Base-by-base conservation (phyloP, 1,140 invertebrate species). In the Nasonia vitripennis region DNA sequence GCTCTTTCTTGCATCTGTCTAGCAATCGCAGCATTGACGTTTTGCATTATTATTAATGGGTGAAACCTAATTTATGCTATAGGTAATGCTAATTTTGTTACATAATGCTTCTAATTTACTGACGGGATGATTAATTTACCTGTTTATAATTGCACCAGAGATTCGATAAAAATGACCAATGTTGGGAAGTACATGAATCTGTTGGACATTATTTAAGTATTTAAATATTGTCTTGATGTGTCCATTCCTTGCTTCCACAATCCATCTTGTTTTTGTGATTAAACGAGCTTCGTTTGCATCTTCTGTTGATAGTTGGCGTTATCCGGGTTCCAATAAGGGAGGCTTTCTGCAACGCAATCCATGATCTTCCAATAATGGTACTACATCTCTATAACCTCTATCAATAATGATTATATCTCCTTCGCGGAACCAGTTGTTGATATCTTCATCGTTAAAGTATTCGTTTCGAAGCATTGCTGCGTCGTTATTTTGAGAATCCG, bases 151-250 rank as follows among this genome's bases (percentile, higher is more conserved):
- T 0, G 77, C 77, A 12, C 48, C 77, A 31, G 6, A 23, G 23
- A 78, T 78, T 10, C 23, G 20, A 62, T 55, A 62, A 62, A 78
- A 78, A 62, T 78, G 23, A 3, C 77, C 45, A 27, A 78, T 23
- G 23, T 78, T 78, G 5, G 75, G 75, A 17, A 78, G 41, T 6
- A 78, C 75, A 27, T 78, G 75, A 1, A 78, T 78, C 41, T 78
- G 81, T 75, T 77, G 48, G 14, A 62, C 31, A 67, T 83, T 83
- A 2, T 45, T 31, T 7, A 67, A 67, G 6, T 12, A 67, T 45
- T 78, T 70, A n/a, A 74, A 89, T 11, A 79, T 84, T 27, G 27
- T 37, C 81, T 89, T 89, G 0, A 89, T 62, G 23, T 87, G 86
- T 0, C 88, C 86, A 86, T 89, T 88, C 17, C 85, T 17, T 0